Evolutionary conservation across 1,140 invertebrate genomes (phyloP).

Genomic region (Macrosteles quadrilineatus): DNA sequence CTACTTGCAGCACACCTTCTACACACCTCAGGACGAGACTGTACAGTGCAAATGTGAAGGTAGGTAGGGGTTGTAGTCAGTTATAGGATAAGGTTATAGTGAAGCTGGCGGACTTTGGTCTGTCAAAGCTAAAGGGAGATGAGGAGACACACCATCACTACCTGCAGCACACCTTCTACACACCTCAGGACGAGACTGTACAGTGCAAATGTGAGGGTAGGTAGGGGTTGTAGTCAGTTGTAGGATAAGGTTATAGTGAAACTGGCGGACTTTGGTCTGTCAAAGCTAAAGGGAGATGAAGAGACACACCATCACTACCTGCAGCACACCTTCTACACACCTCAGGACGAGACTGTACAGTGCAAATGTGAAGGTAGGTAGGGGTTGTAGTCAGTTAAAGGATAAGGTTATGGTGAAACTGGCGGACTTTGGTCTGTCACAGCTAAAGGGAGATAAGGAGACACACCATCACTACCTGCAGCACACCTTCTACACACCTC

Average conservation of each 20-base stretch:
- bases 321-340: constrained; percentile 40
- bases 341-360: constrained; percentile 53
- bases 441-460: constrained; percentile 69
- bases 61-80: no score
- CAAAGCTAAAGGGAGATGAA: constrained; percentile 69
- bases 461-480: constrained; percentile 44
- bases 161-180: constrained; percentile 40
- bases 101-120: constrained; percentile 87
- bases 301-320: constrained; percentile 50
- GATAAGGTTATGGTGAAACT: no score
- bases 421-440: constrained; percentile 82
- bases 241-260: no score
- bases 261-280: constrained; percentile 84
- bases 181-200: constrained; percentile 51
- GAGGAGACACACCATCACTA: constrained; percentile 52
- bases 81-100: no score
- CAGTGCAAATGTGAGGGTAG: constrained; percentile 71
- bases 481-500: constrained; percentile 40
- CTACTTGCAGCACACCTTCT: constrained; percentile 41
- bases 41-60: constrained; percentile 69
- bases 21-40: constrained; percentile 44
- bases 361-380: constrained; percentile 74
- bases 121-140: constrained; percentile 72
- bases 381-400: no score
- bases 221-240: no score